Percentiles rank a stretch among this genome's conserved stretches.
These are phyloP conservation scores for Listrodromus nycthemerus DNA, from an alignment of 2,888 invertebrate species.

Conservation along the genomic window DNA sequence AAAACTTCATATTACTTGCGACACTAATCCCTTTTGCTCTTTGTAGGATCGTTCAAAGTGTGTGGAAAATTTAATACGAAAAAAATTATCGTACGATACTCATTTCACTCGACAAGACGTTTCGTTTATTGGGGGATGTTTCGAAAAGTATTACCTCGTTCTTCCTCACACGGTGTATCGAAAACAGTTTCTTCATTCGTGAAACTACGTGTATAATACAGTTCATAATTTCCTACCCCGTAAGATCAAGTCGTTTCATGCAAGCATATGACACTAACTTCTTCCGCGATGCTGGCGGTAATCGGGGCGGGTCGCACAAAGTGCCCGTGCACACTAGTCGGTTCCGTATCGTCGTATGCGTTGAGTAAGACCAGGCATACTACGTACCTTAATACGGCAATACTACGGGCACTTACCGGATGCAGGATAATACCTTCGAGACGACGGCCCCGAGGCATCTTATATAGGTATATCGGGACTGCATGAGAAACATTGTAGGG, in stretches of 20 bases:
- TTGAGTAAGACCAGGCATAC: not conserved
- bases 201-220: constrained; percentile 49
- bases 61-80: too few relatives aligned
- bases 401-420: constrained; percentile 54
- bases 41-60: too few relatives aligned
- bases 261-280: constrained; percentile 51
- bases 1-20: too few relatives aligned
- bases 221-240: constrained; percentile 33
- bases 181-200: constrained; percentile 22
- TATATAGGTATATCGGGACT: constrained; percentile 35
- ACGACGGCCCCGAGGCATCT: constrained; percentile 45
- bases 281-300: constrained; percentile 44
- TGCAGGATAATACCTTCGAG: constrained; percentile 57
- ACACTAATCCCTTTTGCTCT: too few relatives aligned
- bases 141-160: not conserved
- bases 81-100: too few relatives aligned
- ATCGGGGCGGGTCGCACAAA: constrained; percentile 41
- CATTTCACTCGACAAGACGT: not conserved
- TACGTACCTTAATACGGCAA: not conserved
- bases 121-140: not conserved
- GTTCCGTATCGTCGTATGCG: constrained; percentile 29
- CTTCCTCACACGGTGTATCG: not conserved
- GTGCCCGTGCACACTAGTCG: constrained; percentile 34
- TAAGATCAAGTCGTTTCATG: constrained; percentile 50
- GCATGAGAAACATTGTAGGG: constrained; percentile 53